These are phyloP conservation scores for Trematocara nigrifrons DNA, from an alignment of 2,113 vertebrate genomes.

Conservation along the genomic window DNA sequence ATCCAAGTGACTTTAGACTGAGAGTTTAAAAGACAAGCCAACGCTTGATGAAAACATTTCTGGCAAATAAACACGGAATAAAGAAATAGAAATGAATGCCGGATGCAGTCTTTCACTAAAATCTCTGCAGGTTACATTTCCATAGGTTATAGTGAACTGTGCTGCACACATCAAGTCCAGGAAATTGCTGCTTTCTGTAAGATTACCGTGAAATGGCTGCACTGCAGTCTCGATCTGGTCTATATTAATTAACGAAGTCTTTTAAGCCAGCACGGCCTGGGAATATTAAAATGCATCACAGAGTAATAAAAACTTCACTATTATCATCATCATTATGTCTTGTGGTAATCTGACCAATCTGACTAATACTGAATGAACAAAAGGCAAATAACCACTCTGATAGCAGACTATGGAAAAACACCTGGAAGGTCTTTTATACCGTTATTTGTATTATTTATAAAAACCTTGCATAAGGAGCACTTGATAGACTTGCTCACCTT, in stretches of 20 bases:
- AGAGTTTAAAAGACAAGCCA: background rate
- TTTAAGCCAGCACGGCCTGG: background rate
- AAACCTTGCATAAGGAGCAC: background rate
- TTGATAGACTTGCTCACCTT: background rate
- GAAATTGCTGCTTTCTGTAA: background rate
- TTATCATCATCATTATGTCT: background rate
- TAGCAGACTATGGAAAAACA: background rate
- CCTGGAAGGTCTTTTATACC: background rate
- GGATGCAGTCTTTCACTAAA: background rate
- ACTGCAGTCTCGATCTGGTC: background rate
- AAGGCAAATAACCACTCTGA: background rate
- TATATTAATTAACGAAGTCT: background rate
- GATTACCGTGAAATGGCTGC: background rate
- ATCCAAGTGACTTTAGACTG: background rate
- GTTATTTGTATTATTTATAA: background rate
- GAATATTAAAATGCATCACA: background rate
- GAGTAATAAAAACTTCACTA: background rate
- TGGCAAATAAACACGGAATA: background rate
- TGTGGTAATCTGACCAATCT: background rate
- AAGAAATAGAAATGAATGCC: background rate
- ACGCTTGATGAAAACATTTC: background rate
- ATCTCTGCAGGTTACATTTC: background rate
- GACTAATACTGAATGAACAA: background rate
- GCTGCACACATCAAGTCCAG: background rate
- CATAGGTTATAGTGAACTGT: background rate